Evolutionary conservation across 2,888 invertebrate species (phyloP), one percentile per base, ranked within the genome.

Genomic region (Sthenelais limicola): DNA sequence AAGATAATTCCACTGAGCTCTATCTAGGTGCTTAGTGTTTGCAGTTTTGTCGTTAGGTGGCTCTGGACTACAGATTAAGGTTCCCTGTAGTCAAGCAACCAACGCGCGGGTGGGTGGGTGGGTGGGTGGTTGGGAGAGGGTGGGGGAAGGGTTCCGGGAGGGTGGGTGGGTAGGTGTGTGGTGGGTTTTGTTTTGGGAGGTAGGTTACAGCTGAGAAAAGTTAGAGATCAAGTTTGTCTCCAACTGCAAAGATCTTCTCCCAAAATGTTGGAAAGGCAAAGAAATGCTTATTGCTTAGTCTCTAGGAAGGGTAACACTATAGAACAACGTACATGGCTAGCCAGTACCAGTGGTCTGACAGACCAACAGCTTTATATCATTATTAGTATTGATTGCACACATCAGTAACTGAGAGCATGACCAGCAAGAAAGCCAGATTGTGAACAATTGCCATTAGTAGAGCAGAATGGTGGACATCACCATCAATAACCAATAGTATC

Each of bases 21-120:
- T 62, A 62, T 43, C 62, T 62, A 62, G 62, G 62, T 62, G 24
- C 38, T 62, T 35, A 62, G 38, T 35, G 62, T 62, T 35, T n/a
- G 62, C 24, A 62, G 43, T 35, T 35, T 26, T 24, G 38, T 12
- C n/a, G n/a, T 24, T 62, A 62, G 38, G 21, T 62, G 62, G 35
- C 62, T 62, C 38, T 58, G 58, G 58, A 33, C 12, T 5, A 24
- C 56, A 56, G 9, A n/a, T 51, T 51, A 51, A 51, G 51, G 51
- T 51, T 24, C 18, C 5, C 21, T 51, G 51, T 5, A n/a, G n/a
- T n/a, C n/a, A 33, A 12, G 43, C 38, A 4, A 26, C 38, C 62
- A 56, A 56, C 4, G 21, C 18, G 21, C 43, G 3, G 32, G 51
- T n/a, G 9, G 24, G 9, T n/a, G 51, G 21, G 51, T n/a, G n/a